Conservation (phyloP, 2,113 vertebrate genomes). For the Melanerpes aurifrons region DNA sequence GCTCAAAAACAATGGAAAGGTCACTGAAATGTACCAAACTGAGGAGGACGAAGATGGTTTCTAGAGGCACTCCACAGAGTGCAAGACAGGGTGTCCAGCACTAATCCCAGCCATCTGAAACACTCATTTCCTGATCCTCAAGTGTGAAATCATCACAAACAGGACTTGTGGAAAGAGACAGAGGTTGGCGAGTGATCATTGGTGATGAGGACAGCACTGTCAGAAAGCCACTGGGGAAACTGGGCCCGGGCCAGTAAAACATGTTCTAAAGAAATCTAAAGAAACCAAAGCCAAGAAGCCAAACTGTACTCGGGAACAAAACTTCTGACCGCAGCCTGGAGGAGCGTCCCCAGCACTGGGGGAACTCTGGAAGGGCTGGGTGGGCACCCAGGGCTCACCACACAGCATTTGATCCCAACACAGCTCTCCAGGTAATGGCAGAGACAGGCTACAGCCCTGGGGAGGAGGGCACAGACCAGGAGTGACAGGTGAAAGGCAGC, state of each 20-base stretch:
- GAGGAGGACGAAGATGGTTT: not conserved
- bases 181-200: not conserved
- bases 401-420: accelerated
- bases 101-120: not conserved
- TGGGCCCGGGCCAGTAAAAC: not conserved
- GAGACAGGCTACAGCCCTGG: not conserved
- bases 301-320: not conserved
- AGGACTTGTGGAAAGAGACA: not conserved
- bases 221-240: not conserved
- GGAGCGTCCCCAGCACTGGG: accelerated
- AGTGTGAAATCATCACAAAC: not conserved
- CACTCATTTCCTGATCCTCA: not conserved
- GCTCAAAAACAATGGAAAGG: not conserved
- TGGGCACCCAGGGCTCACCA: not conserved
- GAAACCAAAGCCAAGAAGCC: not conserved
- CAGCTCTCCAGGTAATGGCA: not conserved
- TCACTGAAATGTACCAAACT: not conserved
- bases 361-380: not conserved
- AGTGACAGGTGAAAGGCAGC: not conserved
- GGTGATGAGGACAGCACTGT: not conserved
- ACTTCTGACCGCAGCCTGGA: not conserved
- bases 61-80: not conserved
- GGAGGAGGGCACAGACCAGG: not conserved
- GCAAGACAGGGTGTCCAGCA: not conserved
- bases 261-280: not conserved